Conservation (phyloP, 2,888 invertebrate genomes). For the Balanococcus diminutus region DNA sequence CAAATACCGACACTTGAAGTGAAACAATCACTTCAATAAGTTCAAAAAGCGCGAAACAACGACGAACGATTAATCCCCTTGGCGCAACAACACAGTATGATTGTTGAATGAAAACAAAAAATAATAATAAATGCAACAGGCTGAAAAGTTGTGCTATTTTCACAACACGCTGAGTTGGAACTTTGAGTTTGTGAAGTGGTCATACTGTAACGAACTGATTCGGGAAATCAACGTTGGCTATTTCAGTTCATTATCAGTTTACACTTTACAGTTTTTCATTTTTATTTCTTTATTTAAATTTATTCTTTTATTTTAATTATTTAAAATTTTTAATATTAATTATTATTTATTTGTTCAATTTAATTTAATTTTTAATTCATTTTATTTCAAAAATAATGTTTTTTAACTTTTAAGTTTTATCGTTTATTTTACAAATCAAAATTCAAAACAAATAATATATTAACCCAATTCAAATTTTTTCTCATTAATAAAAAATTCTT, state of each 20-base stretch:
- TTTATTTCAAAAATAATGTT: too few relatives aligned
- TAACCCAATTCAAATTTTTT: too few relatives aligned
- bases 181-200: neutral
- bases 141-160: neutral
- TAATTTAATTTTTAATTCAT: too few relatives aligned
- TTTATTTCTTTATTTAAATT: neutral
- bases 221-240: neutral
- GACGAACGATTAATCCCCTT: neutral
- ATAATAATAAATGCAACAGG: constrained; percentile 20
- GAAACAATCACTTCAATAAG: neutral
- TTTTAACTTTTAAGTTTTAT: too few relatives aligned
- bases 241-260: neutral
- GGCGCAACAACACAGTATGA: neutral
- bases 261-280: too few relatives aligned
- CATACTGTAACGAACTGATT: neutral
- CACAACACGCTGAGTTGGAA: neutral
- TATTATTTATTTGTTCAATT: too few relatives aligned
- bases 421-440: too few relatives aligned
- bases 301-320: too few relatives aligned
- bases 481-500: too few relatives aligned
- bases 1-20: neutral
- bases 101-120: neutral
- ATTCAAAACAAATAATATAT: too few relatives aligned
- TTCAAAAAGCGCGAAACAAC: constrained; percentile 1
- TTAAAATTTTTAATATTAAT: too few relatives aligned